Conservation (phyloP, 2,797 vertebrate species). For the Cetoscarus ocellatus region DNA sequence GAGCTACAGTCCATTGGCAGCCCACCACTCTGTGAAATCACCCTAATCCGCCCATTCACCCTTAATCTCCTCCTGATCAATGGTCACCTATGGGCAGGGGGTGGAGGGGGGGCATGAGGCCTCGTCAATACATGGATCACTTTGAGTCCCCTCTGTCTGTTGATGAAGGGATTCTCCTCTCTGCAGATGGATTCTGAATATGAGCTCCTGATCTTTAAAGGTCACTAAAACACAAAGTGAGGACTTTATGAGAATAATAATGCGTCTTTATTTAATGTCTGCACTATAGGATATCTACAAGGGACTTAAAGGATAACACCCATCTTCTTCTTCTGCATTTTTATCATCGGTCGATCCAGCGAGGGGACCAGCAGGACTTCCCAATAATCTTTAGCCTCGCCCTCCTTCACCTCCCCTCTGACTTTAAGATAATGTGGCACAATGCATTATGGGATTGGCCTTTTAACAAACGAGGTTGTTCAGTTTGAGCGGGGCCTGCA, state of each 20-base stretch:
- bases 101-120: conserved; percentile 40
- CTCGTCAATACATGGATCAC: conserved; percentile 61
- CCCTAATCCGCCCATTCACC: conserved; percentile 60
- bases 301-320: conserved; percentile 10
- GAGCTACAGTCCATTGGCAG: conserved; percentile 48
- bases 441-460: background rate
- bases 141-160: conserved; percentile 52
- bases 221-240: conserved; percentile 18
- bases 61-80: conserved; percentile 71
- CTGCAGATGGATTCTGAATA: conserved; percentile 53
- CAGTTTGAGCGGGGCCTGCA: background rate
- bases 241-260: conserved; percentile 19
- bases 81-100: conserved; percentile 51
- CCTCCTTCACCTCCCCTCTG: background rate
- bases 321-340: background rate
- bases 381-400: background rate
- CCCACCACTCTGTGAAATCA: conserved; percentile 66
- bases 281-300: background rate
- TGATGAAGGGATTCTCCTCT: conserved; percentile 57
- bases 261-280: no score
- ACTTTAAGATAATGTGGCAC: background rate
- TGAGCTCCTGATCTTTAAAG: conserved; percentile 32
- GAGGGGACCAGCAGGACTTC: background rate
- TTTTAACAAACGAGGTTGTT: background rate
- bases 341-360: background rate